Evolutionary conservation across 2,888 invertebrate genomes (phyloP), one percentile per base, ranked within the genome.

Genomic region (Drosophila kanekoi): DNA sequence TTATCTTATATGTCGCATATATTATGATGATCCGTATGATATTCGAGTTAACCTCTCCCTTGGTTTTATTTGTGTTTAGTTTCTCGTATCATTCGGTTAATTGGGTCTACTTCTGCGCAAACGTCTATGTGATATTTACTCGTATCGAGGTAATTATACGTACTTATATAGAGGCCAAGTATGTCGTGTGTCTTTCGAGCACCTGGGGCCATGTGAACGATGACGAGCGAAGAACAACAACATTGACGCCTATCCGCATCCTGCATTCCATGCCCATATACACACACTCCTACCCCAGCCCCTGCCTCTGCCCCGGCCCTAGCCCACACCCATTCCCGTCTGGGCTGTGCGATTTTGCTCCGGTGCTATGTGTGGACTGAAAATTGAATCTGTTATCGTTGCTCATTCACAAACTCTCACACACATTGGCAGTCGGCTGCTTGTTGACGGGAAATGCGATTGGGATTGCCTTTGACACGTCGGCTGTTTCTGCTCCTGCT

Each of bases 381-480:
- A 69, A 70, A 79, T 74, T 69, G 67, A 77, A 72, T 69, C 75
- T 75, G 75, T 75, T 77, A 77, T 74, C 74, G 74, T 74, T 74
- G 43, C 43, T 35, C 70, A 75, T 72, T 69, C 74, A 71, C 58
- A 65, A 60, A 59, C 52, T 38, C 62, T 38, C 62, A 41, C 57
- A 63, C 61, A 63, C 61, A 49, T 64, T 53, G 64, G 41, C 48
- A 56, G 48, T 28, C 28, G 28, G 40, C 23, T 54, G 68, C 51
- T 56, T 52, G 62, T 52, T 52, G 47, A 68, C 72, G 81, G 67
- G 62, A 79, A 79, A 83, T 84, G 68, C 81, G 81, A 81, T 78
- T 87, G 84, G 72, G 65, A 79, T 79, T 79, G 79, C 74, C 87
- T 86, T 83, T 87, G 81, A 86, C 81, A 82, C 78, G 87, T 81